Conservation (phyloP, 2,888 invertebrate genomes). For the Chymomyza caudatula region DNA sequence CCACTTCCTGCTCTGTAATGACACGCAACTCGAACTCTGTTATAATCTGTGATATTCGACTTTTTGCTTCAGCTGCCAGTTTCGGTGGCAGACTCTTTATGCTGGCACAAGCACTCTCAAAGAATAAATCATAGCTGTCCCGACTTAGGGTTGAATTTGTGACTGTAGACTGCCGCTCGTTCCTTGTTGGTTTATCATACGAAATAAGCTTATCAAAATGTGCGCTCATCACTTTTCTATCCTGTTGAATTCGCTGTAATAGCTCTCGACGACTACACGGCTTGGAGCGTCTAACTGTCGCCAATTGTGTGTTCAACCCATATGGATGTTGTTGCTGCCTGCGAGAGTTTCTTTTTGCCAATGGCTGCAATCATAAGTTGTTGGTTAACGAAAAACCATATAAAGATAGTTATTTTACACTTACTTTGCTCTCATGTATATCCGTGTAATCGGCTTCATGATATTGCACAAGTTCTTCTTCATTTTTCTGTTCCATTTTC, state of each 20-base stretch:
- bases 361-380: neutral
- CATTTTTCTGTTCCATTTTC: neutral
- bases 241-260: constrained; percentile 44
- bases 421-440: neutral
- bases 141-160: constrained; percentile 4
- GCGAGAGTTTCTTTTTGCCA: neutral
- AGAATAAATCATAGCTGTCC: constrained; percentile 69
- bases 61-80: constrained; percentile 70
- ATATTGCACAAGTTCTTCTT: neutral
- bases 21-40: constrained; percentile 72
- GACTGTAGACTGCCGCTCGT: neutral
- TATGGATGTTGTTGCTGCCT: neutral
- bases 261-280: constrained; percentile 43
- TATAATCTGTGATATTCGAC: constrained; percentile 67
- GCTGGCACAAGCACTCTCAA: constrained; percentile 70
- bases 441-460: neutral
- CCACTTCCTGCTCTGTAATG: constrained; percentile 62
- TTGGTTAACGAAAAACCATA: neutral
- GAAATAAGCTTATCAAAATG: constrained; percentile 40
- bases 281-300: neutral
- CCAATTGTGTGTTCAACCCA: neutral
- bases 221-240: constrained; percentile 44
- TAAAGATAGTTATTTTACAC: neutral
- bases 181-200: neutral
- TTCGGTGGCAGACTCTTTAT: constrained; percentile 70